Conservation (phyloP, 2,113 vertebrate species). For the Colaptes auratus region DNA sequence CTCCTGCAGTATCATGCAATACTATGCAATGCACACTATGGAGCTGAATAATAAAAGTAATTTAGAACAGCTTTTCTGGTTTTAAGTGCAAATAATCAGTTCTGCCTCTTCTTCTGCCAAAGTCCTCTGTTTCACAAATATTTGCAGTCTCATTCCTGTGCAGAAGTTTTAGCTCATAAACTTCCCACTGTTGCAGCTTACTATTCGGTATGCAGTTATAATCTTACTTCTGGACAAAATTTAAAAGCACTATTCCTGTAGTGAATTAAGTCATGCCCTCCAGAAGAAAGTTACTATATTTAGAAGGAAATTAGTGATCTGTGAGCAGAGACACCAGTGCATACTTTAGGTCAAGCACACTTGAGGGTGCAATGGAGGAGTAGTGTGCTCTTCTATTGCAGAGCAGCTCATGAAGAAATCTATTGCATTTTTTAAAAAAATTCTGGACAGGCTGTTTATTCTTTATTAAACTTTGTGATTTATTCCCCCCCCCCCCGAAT, state of each 20-base stretch:
- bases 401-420: not conserved
- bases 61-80: not conserved
- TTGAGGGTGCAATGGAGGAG: not conserved
- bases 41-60: not conserved
- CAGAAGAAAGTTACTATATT: not conserved
- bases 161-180: not conserved
- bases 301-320: not conserved
- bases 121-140: not conserved
- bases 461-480: not conserved
- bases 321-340: not conserved
- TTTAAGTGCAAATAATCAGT: not conserved
- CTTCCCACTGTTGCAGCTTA: not conserved
- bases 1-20: not conserved
- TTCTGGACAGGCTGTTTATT: not conserved
- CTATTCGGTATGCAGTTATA: not conserved
- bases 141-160: not conserved
- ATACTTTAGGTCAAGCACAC: not conserved
- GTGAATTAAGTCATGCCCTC: not conserved
- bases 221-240: not conserved
- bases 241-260: not conserved
- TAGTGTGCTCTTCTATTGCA: not conserved
- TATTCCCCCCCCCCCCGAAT: rapidly evolving
- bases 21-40: not conserved
- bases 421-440: not conserved
- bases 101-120: not conserved